Percentiles rank a stretch among this genome's conserved stretches.
Conservation (phyloP, 2,113 vertebrate genomes). For the Dromas ardeola region DNA sequence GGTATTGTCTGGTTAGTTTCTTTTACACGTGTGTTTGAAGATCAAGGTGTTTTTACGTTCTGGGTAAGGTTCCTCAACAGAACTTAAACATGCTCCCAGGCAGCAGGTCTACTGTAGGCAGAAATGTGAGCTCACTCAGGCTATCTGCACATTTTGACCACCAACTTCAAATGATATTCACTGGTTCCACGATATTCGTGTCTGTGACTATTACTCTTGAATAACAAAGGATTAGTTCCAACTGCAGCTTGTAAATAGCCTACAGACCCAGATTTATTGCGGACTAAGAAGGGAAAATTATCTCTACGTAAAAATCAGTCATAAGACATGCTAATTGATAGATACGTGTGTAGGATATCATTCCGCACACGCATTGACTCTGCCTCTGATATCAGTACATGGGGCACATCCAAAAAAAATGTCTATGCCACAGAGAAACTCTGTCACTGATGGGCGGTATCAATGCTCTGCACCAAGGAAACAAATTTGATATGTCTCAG, state of each 20-base stretch:
- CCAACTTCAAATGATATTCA: neutral
- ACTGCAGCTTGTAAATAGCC: neutral
- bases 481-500: neutral
- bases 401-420: rapidly evolving
- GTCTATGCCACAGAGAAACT: neutral
- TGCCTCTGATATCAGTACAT: neutral
- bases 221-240: neutral
- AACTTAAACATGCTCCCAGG: neutral
- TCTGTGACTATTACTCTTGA: neutral
- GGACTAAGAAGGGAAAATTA: neutral
- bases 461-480: neutral
- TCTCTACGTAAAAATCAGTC: neutral
- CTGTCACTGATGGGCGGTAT: neutral
- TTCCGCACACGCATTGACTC: neutral
- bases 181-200: neutral
- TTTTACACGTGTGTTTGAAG: rapidly evolving
- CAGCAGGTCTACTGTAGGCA: neutral
- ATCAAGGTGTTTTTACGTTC: neutral
- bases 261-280: neutral
- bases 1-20: neutral
- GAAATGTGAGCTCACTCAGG: neutral
- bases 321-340: neutral
- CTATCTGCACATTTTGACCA: neutral
- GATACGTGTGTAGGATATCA: neutral
- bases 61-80: neutral